These are phyloP conservation scores for Gymnoscopelus braueri DNA, from an alignment of 2,797 vertebrate genomes.

Conservation along the genomic window DNA sequence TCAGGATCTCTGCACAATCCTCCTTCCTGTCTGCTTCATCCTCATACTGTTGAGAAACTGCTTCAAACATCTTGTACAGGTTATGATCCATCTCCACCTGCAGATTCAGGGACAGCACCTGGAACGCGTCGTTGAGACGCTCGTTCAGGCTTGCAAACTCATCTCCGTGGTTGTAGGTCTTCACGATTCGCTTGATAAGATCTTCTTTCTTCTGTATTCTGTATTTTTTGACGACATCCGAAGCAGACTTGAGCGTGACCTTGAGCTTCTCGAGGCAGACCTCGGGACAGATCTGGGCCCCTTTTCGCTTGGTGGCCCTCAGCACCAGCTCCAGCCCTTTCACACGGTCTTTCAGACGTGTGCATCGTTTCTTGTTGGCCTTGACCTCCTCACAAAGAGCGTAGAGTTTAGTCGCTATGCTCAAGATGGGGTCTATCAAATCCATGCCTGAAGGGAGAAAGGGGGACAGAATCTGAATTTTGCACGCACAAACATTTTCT, in stretches of 20 bases:
- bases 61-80: conserved; percentile 53
- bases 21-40: conserved; percentile 77
- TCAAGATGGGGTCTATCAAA: conserved; percentile 61
- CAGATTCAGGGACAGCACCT: conserved; percentile 76
- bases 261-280: conserved; percentile 71
- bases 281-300: not conserved
- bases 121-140: conserved; percentile 79
- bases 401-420: conserved; percentile 69
- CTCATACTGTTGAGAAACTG: conserved; percentile 58
- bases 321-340: conserved; percentile 73
- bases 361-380: conserved; percentile 84
- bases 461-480: not conserved
- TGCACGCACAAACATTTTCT: too few relatives aligned
- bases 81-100: conserved; percentile 74
- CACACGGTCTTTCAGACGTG: conserved; percentile 75
- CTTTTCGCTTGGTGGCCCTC: conserved; percentile 54
- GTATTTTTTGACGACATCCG: conserved; percentile 78
- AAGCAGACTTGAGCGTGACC: conserved; percentile 71
- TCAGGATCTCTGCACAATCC: conserved; percentile 74
- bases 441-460: conserved; percentile 75
- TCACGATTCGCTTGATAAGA: conserved; percentile 74
- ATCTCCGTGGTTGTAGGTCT: conserved; percentile 63
- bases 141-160: conserved; percentile 82
- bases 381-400: conserved; percentile 78
- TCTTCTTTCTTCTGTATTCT: conserved; percentile 17